A percentile compares a stretch with the other conserved stretches of the same genome.
Conservation (phyloP, 2,797 vertebrate genomes). For the Melanotaenia trifasciata region DNA sequence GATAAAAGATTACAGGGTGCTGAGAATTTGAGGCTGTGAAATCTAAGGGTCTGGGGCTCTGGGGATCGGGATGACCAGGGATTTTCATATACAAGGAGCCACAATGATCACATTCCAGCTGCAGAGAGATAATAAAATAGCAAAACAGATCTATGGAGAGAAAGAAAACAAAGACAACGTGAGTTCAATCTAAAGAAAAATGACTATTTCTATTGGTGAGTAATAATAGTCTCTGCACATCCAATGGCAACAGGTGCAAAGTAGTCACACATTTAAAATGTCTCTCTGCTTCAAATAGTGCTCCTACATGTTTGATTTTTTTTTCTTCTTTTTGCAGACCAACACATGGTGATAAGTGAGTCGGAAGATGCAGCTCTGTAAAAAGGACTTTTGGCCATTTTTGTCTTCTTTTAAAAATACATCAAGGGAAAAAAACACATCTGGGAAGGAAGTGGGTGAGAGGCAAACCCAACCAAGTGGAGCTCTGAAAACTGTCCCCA, state of each 20-base stretch:
- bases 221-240: conserved; percentile 24
- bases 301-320: neutral
- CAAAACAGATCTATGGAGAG: conserved; percentile 31
- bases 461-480: neutral
- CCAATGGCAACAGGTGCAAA: conserved; percentile 47
- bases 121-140: conserved; percentile 15
- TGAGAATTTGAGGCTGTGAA: conserved; percentile 15
- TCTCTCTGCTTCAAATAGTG: neutral
- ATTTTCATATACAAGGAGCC: conserved; percentile 19
- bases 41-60: neutral
- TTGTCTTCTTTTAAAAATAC: conserved; percentile 2
- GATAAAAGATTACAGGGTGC: neutral
- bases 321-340: neutral
- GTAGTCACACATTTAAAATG: conserved; percentile 13
- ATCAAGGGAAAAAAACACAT: neutral
- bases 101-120: conserved; percentile 58
- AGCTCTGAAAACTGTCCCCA: neutral
- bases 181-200: conserved; percentile 1
- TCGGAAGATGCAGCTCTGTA: neutral
- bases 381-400: neutral
- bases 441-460: neutral
- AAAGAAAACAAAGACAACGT: conserved; percentile 14
- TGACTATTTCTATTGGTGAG: conserved; percentile 1
- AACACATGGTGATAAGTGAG: neutral
- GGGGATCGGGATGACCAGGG: conserved; percentile 8